Evolutionary conservation across 2,888 invertebrate species (phyloP), one percentile per base, ranked within the genome.

Genomic region (Resseliella maxima): DNA sequence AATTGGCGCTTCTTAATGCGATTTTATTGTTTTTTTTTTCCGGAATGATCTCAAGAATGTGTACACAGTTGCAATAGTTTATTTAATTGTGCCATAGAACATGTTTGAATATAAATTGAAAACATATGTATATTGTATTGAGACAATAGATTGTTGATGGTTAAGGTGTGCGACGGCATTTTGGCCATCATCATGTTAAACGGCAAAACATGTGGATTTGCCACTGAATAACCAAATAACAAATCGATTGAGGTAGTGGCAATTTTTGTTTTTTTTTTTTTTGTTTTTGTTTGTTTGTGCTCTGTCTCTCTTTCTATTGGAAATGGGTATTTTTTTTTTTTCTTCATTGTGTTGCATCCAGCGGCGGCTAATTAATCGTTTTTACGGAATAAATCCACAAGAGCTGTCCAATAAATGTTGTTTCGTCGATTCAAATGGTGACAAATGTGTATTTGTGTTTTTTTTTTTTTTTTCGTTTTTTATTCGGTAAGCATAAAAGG

Each of bases 281-380:
- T 41, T 18, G 46, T 41, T 18, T 50, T 50, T 18, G 8, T 18
- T 50, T 41, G 12, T 5, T 8, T 5, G 12, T 12, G 41, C 5
- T 41, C 41, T n/a, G 41, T 41, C 41, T 8, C 24, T 12, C 31
- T 35, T 35, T 35, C 72, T 12, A 59, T 6, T 24, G 24, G 24
- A 10, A 59, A n/a, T 59, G n/a, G 12, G 59, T 59, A 8, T 2
- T 35, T 8, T 31, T 24, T 35, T 15, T 31, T 31, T 31, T 36
- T 72, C 18, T 35, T 72, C 21, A 21, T n/a, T n/a, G 18, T 54
- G 10, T 35, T 72, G 31, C n/a, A 35, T 3, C 72, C 31, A n/a
- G 36, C 31, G 36, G 72, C 72, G 36, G 72, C 72, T 72, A 72
- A 72, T 72, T 72, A 72, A 72, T 72, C 72, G 72, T 72, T 31